These are phyloP conservation scores for Solea senegalensis DNA, from an alignment of 2,113 vertebrate genomes.

Conservation along the genomic window DNA sequence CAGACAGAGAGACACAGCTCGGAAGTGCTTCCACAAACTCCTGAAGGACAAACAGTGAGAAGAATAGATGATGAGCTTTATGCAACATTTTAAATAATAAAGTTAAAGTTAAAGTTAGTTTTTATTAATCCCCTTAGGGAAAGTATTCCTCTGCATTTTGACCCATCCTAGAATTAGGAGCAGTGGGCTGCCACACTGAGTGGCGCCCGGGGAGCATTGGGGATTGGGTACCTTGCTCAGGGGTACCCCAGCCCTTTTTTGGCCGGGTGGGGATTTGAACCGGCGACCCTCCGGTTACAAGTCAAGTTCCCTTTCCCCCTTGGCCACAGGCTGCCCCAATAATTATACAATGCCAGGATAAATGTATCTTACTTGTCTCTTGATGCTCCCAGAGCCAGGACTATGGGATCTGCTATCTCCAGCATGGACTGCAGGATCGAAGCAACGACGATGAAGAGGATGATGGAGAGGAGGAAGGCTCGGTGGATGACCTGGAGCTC, in stretches of 20 bases:
- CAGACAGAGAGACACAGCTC: slow-evolving; percentile 93
- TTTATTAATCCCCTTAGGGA: no score
- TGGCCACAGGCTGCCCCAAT: no score
- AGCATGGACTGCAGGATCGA: slow-evolving; percentile 99
- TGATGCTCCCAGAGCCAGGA: slow-evolving; percentile 94
- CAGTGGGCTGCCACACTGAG: no score
- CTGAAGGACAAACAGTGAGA: slow-evolving; percentile 68
- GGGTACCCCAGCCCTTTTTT: no score
- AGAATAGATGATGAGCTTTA: not conserved
- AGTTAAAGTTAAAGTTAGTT: no score
- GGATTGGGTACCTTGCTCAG: no score
- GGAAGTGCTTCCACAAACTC: slow-evolving; percentile 98
- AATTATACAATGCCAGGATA: not conserved
- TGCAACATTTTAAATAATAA: not conserved
- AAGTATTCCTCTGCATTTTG: no score
- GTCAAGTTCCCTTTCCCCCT: no score
- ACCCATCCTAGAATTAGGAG: no score
- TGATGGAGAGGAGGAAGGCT: slow-evolving; percentile 97
- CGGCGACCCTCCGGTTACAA: no score
- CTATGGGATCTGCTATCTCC: slow-evolving; percentile 98
- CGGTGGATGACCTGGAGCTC: slow-evolving; percentile 97
- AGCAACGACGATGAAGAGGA: slow-evolving; percentile 98
- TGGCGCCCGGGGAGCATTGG: no score
- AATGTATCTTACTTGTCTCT: slow-evolving; percentile 89
- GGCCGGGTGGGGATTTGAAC: no score